Evolutionary conservation across 2,113 vertebrate genomes (phyloP).

Genomic region (Merops nubicus): DNA sequence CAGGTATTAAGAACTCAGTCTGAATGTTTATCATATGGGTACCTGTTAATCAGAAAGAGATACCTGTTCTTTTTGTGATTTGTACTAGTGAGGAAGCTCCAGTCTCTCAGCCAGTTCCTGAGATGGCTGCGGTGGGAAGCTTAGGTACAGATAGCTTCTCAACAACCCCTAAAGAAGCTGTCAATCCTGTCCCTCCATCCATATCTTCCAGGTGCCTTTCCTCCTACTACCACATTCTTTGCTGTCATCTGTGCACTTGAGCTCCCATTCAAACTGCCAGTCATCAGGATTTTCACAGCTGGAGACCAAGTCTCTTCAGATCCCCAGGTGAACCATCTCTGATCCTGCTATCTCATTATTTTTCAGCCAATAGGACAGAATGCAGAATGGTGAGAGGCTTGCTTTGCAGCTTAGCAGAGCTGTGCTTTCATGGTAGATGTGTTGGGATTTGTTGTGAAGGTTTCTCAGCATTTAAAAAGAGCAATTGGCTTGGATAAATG

Average conservation of each 20-base stretch:
- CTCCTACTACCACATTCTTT: not conserved
- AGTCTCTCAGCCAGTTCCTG: not conserved
- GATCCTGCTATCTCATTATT: not conserved
- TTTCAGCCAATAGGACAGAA: not conserved
- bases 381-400: not conserved
- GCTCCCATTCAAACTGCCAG: not conserved
- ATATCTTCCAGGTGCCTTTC: not conserved
- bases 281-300: not conserved
- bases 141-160: not conserved
- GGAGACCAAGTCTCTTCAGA: not conserved
- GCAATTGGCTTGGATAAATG: not conserved
- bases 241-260: not conserved
- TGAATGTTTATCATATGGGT: not conserved
- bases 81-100: not conserved
- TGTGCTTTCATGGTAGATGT: not conserved
- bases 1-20: not conserved
- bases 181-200: not conserved
- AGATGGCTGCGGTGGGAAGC: not conserved
- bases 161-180: not conserved
- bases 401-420: not conserved
- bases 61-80: not conserved
- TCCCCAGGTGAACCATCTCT: not conserved
- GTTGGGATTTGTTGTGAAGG: not conserved
- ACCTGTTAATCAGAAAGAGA: not conserved
- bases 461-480: not conserved